These are phyloP conservation scores for Brachionichthys hirsutus DNA, from an alignment of 2,113 vertebrate species.

Conservation along the genomic window DNA sequence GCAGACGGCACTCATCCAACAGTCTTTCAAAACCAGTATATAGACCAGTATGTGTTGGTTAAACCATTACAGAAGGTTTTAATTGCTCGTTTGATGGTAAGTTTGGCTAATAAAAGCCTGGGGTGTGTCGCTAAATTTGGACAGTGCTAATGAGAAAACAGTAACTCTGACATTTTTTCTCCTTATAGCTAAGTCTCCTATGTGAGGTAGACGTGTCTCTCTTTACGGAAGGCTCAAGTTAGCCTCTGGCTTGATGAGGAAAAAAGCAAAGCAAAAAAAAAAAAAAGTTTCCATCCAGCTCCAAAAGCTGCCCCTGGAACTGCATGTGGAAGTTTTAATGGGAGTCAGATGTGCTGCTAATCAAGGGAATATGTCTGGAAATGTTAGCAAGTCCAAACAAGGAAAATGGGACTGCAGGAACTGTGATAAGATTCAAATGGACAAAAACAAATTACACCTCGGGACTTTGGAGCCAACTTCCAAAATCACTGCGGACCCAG, in stretches of 20 bases:
- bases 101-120: constrained; percentile 15
- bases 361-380: constrained; percentile 76
- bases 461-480: constrained; percentile 42
- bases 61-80: constrained; percentile 29
- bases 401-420: constrained; percentile 54
- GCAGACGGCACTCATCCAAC: constrained; percentile 30
- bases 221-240: constrained; percentile 36
- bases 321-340: constrained; percentile 73
- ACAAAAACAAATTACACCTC: constrained; percentile 55
- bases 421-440: constrained; percentile 62
- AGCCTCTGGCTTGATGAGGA: constrained; percentile 39
- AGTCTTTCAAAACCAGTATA: constrained; percentile 26
- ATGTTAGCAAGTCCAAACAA: constrained; percentile 60
- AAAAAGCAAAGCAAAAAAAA: constrained; percentile 20
- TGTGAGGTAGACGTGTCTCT: constrained; percentile 24
- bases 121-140: constrained; percentile 14
- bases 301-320: constrained; percentile 58
- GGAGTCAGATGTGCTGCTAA: constrained; percentile 78
- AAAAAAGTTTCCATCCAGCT: constrained; percentile 62
- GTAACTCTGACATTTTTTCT: constrained; percentile 11
- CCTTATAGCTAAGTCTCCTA: constrained; percentile 22
- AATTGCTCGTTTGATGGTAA: constrained; percentile 11
- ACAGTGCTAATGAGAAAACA: constrained; percentile 51
- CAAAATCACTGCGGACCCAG: constrained; percentile 20
- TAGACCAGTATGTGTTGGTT: constrained; percentile 12